Base-by-base conservation (phyloP, 2,113 vertebrate species). In the Nematolebias whitei region DNA sequence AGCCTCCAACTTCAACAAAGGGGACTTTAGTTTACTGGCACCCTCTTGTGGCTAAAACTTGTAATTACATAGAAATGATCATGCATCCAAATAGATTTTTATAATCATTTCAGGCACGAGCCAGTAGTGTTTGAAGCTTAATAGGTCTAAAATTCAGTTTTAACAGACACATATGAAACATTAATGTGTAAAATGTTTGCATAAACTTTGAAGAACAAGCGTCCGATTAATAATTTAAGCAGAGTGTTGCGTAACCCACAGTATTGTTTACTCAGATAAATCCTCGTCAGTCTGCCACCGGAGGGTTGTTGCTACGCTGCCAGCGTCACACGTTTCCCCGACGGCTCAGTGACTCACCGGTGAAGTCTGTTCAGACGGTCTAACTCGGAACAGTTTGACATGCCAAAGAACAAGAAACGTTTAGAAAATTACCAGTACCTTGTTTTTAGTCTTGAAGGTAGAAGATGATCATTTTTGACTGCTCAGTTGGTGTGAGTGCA, bases 221-320 rank as follows among this genome's bases (percentile, higher is more conserved):
- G 14, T n/a, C n/a, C 12, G 2, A 47, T 47, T 11, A 47, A 47
- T 19, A 6, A 47, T 47, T 20, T 47, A 20, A 4, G 3, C 32
- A 8, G 32, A 35, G 3, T 41, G 1, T 15, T 41, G 40, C 2
- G 3, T 41, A 14, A 41, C 12, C 3, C 9, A 1, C n/a, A 11
- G n/a, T 20, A 47, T 51, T 26, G 49, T 51, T 51, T 26, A 16
- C 49, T 15, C 14, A 18, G 5, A 51, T 26, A 26, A 16, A n/a
- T 13, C 39, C n/a, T 29, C 5, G 16, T 35, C 20, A 60, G 53
- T 14, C 16, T 4, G 11, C 68, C 77, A 80, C 63, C 45, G 66
- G 78, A 71, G 78, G 74, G 67, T 72, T 20, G 71, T 69, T 67
- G 69, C 80, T 51, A 26, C n/a, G 63, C 16, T 49, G 53, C 49